These are phyloP conservation scores for Eristalinus aeneus DNA, from an alignment of 2,888 invertebrate genomes.

Conservation along the genomic window DNA sequence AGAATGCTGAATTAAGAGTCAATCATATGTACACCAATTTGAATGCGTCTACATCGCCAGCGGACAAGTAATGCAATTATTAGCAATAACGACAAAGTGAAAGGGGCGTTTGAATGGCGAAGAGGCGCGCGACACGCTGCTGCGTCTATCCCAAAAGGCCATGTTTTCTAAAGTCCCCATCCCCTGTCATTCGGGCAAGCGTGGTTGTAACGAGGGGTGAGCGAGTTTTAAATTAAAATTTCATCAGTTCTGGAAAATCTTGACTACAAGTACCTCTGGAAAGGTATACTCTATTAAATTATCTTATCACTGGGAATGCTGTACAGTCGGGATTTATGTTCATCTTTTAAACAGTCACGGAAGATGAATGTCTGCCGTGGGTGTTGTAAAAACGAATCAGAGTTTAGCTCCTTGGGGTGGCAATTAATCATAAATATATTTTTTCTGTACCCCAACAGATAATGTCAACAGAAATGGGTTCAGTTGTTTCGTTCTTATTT, in stretches of 20 bases:
- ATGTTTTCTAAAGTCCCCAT: neutral
- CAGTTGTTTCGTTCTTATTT: slow-evolving; percentile 78
- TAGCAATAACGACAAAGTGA: slow-evolving; percentile 2
- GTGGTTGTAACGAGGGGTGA: slow-evolving; percentile 14
- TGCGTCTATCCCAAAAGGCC: slow-evolving; percentile 22
- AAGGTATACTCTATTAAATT: slow-evolving; percentile 62
- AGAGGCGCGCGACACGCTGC: too few relatives aligned
- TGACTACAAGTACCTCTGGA: slow-evolving; percentile 8
- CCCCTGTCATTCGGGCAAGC: neutral
- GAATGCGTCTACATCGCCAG: slow-evolving; percentile 17
- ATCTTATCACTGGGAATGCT: slow-evolving; percentile 48
- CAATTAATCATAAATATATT: slow-evolving; percentile 62
- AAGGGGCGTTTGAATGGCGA: neutral
- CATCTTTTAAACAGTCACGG: slow-evolving; percentile 27
- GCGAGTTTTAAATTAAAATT: slow-evolving; percentile 64
- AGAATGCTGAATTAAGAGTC: slow-evolving; percentile 52
- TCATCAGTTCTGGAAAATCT: slow-evolving; percentile 56
- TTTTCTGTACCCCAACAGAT: slow-evolving; percentile 73
- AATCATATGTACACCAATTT: slow-evolving; percentile 51
- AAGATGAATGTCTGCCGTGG: slow-evolving; percentile 66
- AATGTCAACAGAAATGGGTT: slow-evolving; percentile 81
- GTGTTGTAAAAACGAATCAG: slow-evolving; percentile 63
- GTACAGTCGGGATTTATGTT: slow-evolving; percentile 31
- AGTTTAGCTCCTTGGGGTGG: slow-evolving; percentile 54
- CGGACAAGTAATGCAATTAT: slow-evolving; percentile 48